phyloP scores from a whole-genome alignment of 2,113 vertebrate genomes.

The Haemorhous mexicanus region DNA sequence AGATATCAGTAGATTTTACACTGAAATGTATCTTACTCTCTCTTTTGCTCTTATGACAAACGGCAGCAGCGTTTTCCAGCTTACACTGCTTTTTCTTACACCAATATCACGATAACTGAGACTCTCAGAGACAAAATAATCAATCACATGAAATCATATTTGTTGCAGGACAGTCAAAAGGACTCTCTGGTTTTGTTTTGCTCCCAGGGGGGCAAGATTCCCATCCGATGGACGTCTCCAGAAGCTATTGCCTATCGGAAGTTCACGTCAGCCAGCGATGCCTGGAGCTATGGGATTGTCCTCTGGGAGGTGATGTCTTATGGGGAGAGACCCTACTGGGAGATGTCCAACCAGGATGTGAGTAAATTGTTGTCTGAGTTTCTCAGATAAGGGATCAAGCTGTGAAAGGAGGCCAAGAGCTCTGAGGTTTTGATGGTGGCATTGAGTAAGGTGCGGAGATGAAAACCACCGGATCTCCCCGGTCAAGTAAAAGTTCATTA shows the following conservation, averaged over 20 bases:
- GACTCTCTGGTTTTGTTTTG: not conserved
- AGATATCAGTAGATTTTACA: not conserved
- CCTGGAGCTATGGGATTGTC: slow-evolving; percentile 97
- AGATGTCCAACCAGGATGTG: slow-evolving; percentile 99
- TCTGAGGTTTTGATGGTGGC: slow-evolving; percentile 38
- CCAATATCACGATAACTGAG: accelerated
- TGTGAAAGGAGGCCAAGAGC: slow-evolving; percentile 59
- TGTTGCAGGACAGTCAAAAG: not conserved
- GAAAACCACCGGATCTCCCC: not conserved
- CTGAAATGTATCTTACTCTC: not conserved
- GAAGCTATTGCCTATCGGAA: slow-evolving; percentile 98
- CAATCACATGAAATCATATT: not conserved
- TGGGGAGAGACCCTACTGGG: slow-evolving; percentile 97
- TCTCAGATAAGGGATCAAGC: slow-evolving; percentile 44
- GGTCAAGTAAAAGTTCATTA: not conserved
- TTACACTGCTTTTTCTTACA: accelerated
- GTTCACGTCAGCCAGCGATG: slow-evolving; percentile 96
- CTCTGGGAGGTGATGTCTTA: slow-evolving; percentile 99
- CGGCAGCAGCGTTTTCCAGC: not conserved
- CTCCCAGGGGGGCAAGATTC: slow-evolving; percentile 93
- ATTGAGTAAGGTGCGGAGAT: not conserved
- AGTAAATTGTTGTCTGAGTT: slow-evolving; percentile 69
- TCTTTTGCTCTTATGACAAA: not conserved
- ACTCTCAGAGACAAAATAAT: not conserved
- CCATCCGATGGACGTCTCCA: slow-evolving; percentile 96